Evolutionary conservation across 2,888 invertebrate genomes (phyloP), one percentile per base, ranked within the genome.

Genomic region (Platycheirus rosarum): DNA sequence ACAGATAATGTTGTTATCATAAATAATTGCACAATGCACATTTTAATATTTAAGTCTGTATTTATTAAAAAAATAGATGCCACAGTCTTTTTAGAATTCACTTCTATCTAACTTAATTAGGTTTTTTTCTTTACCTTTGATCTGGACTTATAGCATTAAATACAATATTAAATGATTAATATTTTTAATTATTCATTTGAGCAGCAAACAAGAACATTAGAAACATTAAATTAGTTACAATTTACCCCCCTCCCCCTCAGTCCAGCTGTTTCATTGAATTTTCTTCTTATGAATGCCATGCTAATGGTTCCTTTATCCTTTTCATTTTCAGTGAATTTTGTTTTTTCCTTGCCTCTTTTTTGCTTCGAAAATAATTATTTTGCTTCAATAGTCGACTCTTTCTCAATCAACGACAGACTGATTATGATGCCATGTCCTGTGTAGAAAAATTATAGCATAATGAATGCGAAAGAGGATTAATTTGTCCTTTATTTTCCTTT

Each of bases 401-500:
- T 53, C 71, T 53, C 71, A 82, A 77, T 82, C 68, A 82, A 49
- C 68, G 82, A 49, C 77, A 77, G 71, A 57, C 77, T 82, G 71
- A 77, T 82, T 82, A 82, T 55, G 29, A 49, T 55, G 66, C 62
- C 68, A 77, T 82, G 82, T 71, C 66, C 68, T 44, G 18, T 44
- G 18, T 13, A 44, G 60, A 62, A 63, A 63, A 82, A 71, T 71
- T 66, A 73, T 73, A 29, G 20, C 71, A 51, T 77, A 68, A 77
- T 82, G 73, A 77, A 82, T 71, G 51, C 48, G 20, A 82, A 68
- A 77, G 66, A 73, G 77, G 71, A 77, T 82, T 77, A 77, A 82
- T 82, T 82, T 73, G 63, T 77, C 63, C 71, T 49, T 57, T 69
- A 68, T 40, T 51, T 74, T 37, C 46, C 23, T 40, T 42, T 53